phyloP scores from a whole-genome alignment of 2,797 vertebrate species.

The Xenops minutus region DNA sequence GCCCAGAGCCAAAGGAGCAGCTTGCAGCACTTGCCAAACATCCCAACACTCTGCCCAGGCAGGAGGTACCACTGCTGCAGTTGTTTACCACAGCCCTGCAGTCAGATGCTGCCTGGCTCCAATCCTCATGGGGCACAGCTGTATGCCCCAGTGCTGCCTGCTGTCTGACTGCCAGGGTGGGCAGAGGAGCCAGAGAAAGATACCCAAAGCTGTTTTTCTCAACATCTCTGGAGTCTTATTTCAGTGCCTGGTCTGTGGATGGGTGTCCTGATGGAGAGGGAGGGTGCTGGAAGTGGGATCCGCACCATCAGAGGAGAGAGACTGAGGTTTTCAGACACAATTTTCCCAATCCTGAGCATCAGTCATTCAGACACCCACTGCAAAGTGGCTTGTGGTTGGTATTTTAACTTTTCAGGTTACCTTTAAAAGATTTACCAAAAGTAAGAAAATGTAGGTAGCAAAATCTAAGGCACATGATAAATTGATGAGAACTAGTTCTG shows the following conservation, averaged over 20 bases:
- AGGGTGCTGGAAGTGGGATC: background rate
- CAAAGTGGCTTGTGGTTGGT: background rate
- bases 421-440: conserved; percentile 33
- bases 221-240: background rate
- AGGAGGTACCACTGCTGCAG: background rate
- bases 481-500: conserved; percentile 62
- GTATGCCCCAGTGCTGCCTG: background rate
- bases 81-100: background rate
- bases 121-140: background rate
- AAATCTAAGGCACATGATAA: conserved; percentile 53
- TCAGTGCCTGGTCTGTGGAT: background rate
- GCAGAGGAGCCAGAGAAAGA: background rate
- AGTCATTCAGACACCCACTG: background rate
- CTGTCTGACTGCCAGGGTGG: background rate
- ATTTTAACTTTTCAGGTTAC: conserved; percentile 3
- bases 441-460: conserved; percentile 21
- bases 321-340: background rate
- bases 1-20: background rate
- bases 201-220: background rate
- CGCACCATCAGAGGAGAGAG: background rate
- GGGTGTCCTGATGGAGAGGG: background rate
- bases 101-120: background rate
- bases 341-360: background rate
- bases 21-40: fast-evolving
- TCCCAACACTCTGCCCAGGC: fast-evolving